phyloP scores from a whole-genome alignment of 2,113 vertebrate genomes.

The Tylochromis polylepis region DNA sequence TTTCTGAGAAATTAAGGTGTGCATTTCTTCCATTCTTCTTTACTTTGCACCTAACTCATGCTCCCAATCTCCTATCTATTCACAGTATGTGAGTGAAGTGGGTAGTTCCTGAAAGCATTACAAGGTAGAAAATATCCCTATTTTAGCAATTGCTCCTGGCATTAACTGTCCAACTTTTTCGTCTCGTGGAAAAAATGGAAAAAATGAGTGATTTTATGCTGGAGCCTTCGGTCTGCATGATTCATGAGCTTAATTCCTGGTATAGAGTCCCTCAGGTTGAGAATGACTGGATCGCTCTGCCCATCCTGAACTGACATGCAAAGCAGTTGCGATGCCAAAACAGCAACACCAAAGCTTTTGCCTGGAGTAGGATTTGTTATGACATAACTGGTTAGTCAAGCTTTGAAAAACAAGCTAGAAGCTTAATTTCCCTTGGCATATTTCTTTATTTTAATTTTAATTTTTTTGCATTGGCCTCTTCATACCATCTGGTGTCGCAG shows the following conservation, averaged over 20 bases:
- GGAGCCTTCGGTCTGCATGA: slow-evolving; percentile 42
- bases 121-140: slow-evolving; percentile 6
- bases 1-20: neutral
- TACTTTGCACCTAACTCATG: neutral
- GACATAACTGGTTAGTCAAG: slow-evolving; percentile 60
- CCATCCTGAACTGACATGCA: slow-evolving; percentile 42
- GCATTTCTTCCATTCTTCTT: neutral
- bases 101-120: slow-evolving; percentile 27
- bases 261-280: slow-evolving; percentile 35
- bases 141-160: slow-evolving; percentile 24
- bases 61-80: slow-evolving; percentile 19
- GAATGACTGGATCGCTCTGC: slow-evolving; percentile 29
- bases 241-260: slow-evolving; percentile 39
- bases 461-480: neutral
- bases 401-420: slow-evolving; percentile 46
- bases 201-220: slow-evolving; percentile 40
- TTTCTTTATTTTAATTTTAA: neutral
- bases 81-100: slow-evolving; percentile 10
- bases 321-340: slow-evolving; percentile 13
- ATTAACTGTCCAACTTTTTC: slow-evolving; percentile 36
- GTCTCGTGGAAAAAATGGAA: slow-evolving; percentile 12
- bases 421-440: slow-evolving; percentile 40
- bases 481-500: slow-evolving; percentile 19
- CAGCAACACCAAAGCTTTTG: slow-evolving; percentile 28
- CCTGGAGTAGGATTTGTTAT: slow-evolving; percentile 38